Percentiles rank a stretch among this genome's conserved stretches.
These are phyloP conservation scores for Epistrophe eligans DNA, from an alignment of 2,888 invertebrate species.

Conservation along the genomic window DNA sequence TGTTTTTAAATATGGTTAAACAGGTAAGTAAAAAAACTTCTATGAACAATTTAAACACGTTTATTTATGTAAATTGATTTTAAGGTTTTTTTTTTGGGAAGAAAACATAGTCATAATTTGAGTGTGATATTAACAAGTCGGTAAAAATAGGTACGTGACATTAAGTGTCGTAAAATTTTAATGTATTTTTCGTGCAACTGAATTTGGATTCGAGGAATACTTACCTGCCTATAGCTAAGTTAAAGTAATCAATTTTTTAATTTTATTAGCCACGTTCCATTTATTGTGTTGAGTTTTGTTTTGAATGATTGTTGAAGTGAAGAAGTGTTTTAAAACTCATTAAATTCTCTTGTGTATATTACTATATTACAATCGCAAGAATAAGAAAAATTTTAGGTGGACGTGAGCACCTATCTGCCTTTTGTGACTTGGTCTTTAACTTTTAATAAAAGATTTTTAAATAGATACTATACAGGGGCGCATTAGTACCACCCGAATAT, in stretches of 20 bases:
- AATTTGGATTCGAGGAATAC: background rate
- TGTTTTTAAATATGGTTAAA: conserved; percentile 5
- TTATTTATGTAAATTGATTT: conserved; percentile 36
- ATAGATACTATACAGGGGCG: too few relatives aligned
- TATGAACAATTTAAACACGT: conserved; percentile 11
- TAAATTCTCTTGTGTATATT: background rate
- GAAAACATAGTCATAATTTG: conserved; percentile 12
- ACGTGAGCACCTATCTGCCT: background rate
- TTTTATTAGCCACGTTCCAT: conserved; percentile 9
- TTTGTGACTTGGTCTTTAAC: background rate
- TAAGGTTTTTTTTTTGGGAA: background rate
- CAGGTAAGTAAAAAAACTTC: background rate
- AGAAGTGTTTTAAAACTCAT: background rate
- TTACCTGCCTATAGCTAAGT: background rate
- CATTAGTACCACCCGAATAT: too few relatives aligned
- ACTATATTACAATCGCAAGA: background rate
- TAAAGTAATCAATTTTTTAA: background rate
- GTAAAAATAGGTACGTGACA: conserved; percentile 12
- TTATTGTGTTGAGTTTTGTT: background rate
- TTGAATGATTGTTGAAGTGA: conserved; percentile 2
- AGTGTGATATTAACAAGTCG: conserved; percentile 26
- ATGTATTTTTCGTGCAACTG: conserved; percentile 19
- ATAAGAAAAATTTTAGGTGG: background rate
- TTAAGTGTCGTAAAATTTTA: conserved; percentile 4
- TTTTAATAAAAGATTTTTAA: background rate